Conservation (phyloP, 2,113 vertebrate genomes). For the Ascaphus truei region DNA sequence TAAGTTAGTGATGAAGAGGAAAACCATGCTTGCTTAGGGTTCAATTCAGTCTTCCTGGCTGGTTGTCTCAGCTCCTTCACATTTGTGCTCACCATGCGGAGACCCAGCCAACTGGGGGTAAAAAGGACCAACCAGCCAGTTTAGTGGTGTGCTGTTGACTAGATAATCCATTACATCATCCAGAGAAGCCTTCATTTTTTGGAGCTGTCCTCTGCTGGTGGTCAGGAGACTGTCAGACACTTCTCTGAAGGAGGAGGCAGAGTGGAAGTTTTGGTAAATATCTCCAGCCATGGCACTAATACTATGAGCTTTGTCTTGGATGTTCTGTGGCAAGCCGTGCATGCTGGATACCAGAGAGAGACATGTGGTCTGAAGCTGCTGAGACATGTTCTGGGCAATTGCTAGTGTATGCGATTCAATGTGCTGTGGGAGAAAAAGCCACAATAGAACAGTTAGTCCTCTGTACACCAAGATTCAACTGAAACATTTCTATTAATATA, state of each 20-base stretch:
- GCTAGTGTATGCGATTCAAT: conserved; percentile 81
- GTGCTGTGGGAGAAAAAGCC: conserved; percentile 55
- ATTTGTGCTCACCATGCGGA: conserved; percentile 47
- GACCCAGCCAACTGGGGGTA: conserved; percentile 54
- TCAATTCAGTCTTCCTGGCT: conserved; percentile 42
- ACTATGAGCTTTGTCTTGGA: conserved; percentile 68
- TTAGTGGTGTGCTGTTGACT: conserved; percentile 87
- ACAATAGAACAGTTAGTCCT: no score
- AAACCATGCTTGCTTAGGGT: no score
- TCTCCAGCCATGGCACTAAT: conserved; percentile 63
- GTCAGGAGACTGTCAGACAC: conserved; percentile 69
- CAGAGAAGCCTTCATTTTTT: conserved; percentile 64
- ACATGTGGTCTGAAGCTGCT: conserved; percentile 75
- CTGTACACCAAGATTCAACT: no score
- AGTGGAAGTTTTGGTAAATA: conserved; percentile 60
- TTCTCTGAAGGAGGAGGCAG: conserved; percentile 59
- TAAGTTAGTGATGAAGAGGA: no score
- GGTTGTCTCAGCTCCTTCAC: conserved; percentile 43
- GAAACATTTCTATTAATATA: no score
- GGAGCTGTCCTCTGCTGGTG: conserved; percentile 73
- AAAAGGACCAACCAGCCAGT: conserved; percentile 78
- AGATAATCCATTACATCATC: conserved; percentile 76
- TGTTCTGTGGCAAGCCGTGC: conserved; percentile 75
- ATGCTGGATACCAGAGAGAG: conserved; percentile 67
- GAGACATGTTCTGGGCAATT: conserved; percentile 69